Evolutionary conservation across 2,113 vertebrate species (phyloP), one percentile per base, ranked within the genome.

Genomic region (Taurulus bubalis): DNA sequence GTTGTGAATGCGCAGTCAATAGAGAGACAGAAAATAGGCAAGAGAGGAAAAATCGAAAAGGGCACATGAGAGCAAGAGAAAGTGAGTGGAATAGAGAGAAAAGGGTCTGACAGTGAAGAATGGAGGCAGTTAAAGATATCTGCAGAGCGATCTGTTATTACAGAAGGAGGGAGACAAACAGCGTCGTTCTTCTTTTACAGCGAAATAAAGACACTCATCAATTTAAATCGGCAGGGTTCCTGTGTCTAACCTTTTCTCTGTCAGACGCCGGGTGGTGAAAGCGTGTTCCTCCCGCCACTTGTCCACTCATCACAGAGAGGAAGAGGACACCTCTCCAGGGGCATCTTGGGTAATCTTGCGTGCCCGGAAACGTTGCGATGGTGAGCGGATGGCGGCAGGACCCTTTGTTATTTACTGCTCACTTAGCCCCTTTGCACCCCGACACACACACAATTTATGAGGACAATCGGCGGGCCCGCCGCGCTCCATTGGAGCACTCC

Each of bases 381-480:
- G 83, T 20, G 88, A 86, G 85, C 78, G 86, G 79, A 89, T 78
- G 90, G 91, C 83, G 77, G 85, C 56, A 28, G 90, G 85, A 81
- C 79, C 86, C 91, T 94, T 94, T 95, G 94, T 96, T 96, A 96
- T 95, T 96, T 96, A 96, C 94, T 95, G 94, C 93, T 95, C 94
- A 94, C 93, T 95, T 95, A 95, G 92, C 93, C 92, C 92, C 86
- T 91, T 85, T 85, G 89, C 92, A 89, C 91, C 86, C 93, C 63
- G 88, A 91, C 91, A 88, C 91, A 86, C 93, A 92, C 89, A 91
- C 91, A 96, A 96, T 96, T 96, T 96, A 96, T 95, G 95, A 94
- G 94, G 94, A 96, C 95, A 96, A 96, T 96, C 87, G 93, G 89
- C 74, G 60, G 89, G 92, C 90, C 86, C 53, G 89, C 88, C 74